Conservation (phyloP, 2,113 vertebrate genomes). For the human (Homo sapiens) region DNA sequence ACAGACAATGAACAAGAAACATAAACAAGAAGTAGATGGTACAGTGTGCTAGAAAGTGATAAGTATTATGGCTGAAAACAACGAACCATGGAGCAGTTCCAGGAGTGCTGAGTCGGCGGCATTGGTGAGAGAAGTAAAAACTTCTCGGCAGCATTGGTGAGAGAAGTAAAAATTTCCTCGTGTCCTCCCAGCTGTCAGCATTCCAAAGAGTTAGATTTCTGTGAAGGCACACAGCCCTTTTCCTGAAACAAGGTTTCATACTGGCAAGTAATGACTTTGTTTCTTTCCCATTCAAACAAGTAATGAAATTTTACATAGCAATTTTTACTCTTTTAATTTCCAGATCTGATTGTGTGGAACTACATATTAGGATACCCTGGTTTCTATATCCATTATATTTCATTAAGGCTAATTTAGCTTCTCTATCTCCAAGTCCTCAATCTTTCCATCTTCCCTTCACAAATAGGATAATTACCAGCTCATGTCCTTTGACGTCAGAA, state of each 20-base stretch:
- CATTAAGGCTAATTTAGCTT: neutral
- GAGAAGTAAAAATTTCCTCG: neutral
- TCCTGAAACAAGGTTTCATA: neutral
- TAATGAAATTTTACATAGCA: neutral
- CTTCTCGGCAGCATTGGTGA: neutral
- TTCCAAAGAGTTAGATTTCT: neutral
- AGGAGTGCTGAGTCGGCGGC: neutral
- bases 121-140: neutral
- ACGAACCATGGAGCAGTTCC: neutral
- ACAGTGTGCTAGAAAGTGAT: neutral
- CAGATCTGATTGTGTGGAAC: neutral
- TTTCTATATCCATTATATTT: neutral
- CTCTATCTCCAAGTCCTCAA: neutral
- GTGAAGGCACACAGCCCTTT: neutral
- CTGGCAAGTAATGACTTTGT: neutral
- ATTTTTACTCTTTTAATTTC: neutral
- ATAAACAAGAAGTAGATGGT: neutral
- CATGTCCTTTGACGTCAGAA: neutral
- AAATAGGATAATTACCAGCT: slow-evolving; percentile 39
- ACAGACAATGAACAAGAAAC: neutral
- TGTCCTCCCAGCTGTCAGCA: neutral
- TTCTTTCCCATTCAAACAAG: neutral
- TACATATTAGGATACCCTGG: neutral
- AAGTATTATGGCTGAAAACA: neutral
- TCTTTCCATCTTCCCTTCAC: slow-evolving; percentile 13